A percentile compares a stretch with the other conserved stretches of the same genome.
phyloP scores from a whole-genome alignment of 2,888 invertebrate species.

The Ceraclea dissimilis region DNA sequence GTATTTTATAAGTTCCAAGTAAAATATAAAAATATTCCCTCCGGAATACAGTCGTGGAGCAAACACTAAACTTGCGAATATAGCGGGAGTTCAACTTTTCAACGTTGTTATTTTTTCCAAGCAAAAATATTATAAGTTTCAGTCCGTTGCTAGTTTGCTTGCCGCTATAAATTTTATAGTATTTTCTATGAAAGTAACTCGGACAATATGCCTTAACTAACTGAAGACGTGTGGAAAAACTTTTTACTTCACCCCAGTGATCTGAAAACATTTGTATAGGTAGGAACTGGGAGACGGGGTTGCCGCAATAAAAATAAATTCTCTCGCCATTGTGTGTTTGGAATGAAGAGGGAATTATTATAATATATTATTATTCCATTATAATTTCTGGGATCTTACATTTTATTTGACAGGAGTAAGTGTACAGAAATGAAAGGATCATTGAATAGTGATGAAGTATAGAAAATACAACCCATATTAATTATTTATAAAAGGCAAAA shows the following conservation, averaged over 20 bases:
- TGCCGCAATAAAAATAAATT: not conserved
- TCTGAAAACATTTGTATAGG: not conserved
- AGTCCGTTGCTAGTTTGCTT: not conserved
- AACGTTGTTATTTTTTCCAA: not conserved
- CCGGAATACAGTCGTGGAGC: too few species aligned
- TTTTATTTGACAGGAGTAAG: too few species aligned
- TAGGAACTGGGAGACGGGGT: not conserved
- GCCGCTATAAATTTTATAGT: not conserved
- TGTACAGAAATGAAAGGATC: too few species aligned
- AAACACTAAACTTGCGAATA: too few species aligned
- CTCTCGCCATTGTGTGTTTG: not conserved
- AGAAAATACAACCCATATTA: too few species aligned
- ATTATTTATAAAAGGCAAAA: too few species aligned
- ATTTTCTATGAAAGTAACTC: not conserved
- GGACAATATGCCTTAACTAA: slow-evolving; percentile 1
- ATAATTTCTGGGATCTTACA: too few species aligned
- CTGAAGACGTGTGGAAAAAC: not conserved
- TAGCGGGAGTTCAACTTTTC: too few species aligned
- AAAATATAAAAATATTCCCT: too few species aligned
- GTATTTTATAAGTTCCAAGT: too few species aligned
- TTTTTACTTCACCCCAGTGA: not conserved
- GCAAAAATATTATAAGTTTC: not conserved
- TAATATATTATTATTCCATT: not conserved
- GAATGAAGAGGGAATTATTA: not conserved
- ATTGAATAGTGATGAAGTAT: too few species aligned